phyloP scores from a whole-genome alignment of 2,113 vertebrate species.

The Athene cunicularia region DNA sequence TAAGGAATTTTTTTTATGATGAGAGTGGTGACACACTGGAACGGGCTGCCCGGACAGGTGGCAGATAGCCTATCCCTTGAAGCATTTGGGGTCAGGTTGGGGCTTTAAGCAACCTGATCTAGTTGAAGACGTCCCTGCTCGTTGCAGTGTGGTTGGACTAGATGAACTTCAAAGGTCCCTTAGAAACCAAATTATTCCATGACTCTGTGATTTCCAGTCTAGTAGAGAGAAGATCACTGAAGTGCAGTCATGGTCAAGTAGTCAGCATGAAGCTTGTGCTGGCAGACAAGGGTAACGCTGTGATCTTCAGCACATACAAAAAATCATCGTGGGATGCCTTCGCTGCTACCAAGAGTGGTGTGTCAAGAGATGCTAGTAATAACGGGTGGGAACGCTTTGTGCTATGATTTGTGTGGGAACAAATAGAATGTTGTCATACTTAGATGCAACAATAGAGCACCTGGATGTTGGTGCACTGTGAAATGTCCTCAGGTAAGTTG shows the following conservation, averaged over 20 bases:
- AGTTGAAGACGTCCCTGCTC: not conserved
- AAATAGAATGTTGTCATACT: not conserved
- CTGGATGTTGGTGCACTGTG: not conserved
- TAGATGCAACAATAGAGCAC: not conserved
- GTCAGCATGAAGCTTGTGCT: not conserved
- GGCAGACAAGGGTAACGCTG: not conserved
- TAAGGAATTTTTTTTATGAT: accelerated
- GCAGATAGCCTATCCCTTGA: not conserved
- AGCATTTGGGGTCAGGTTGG: not conserved
- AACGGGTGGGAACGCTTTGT: not conserved
- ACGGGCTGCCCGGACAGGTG: not conserved
- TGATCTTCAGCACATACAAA: not conserved
- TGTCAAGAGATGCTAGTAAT: not conserved
- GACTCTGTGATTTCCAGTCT: not conserved
- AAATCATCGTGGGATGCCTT: not conserved
- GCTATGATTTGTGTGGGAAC: not conserved
- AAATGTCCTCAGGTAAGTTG: not conserved
- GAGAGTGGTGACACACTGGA: not conserved
- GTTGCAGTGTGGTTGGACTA: not conserved
- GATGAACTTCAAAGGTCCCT: not conserved
- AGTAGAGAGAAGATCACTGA: not conserved
- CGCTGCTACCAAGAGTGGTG: not conserved
- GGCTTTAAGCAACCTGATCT: not conserved
- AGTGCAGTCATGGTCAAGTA: not conserved
- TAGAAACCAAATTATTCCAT: not conserved